Evolutionary conservation across 2,888 invertebrate genomes (phyloP).

Genomic region (Slavum lentiscoides): DNA sequence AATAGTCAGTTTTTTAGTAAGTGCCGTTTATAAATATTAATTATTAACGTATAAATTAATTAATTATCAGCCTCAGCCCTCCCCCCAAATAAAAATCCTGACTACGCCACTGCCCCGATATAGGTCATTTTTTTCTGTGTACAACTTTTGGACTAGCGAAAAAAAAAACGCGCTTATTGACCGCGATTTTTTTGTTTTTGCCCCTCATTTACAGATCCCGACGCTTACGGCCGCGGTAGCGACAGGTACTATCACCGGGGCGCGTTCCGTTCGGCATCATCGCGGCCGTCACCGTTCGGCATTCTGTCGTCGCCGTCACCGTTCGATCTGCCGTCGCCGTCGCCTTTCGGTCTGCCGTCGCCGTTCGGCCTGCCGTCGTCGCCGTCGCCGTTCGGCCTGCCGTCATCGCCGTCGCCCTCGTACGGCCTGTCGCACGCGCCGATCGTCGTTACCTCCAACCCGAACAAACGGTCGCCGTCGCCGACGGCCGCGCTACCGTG

Average conservation of each 20-base stretch:
- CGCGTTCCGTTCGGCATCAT: conserved; percentile 59
- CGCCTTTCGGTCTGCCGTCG: not conserved
- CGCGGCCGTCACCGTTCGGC: conserved; percentile 55
- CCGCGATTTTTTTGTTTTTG: not conserved
- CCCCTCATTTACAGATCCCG: not conserved
- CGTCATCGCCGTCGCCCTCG: not conserved
- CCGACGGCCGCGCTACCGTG: not conserved
- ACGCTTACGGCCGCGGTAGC: not conserved
- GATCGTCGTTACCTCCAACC: too few relatives aligned
- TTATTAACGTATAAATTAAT: too few relatives aligned
- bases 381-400: not conserved
- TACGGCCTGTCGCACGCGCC: conserved; percentile 6
- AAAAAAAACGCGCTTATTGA: too few relatives aligned
- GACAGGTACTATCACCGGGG: not conserved
- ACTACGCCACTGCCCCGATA: too few relatives aligned
- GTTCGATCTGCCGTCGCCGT: too few relatives aligned
- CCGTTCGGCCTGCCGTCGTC: too few relatives aligned
- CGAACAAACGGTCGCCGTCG: not conserved
- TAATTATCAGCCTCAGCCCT: too few relatives aligned
- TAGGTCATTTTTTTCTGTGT: too few relatives aligned
- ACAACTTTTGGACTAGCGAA: too few relatives aligned
- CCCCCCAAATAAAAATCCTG: too few relatives aligned
- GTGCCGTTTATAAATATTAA: too few relatives aligned
- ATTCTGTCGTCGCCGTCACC: conserved; percentile 19
- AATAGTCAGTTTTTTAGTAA: too few relatives aligned